Evolutionary conservation across 2,113 vertebrate genomes (phyloP), one percentile per base, ranked within the genome.

Genomic region (Phrynosoma blainvillii): DNA sequence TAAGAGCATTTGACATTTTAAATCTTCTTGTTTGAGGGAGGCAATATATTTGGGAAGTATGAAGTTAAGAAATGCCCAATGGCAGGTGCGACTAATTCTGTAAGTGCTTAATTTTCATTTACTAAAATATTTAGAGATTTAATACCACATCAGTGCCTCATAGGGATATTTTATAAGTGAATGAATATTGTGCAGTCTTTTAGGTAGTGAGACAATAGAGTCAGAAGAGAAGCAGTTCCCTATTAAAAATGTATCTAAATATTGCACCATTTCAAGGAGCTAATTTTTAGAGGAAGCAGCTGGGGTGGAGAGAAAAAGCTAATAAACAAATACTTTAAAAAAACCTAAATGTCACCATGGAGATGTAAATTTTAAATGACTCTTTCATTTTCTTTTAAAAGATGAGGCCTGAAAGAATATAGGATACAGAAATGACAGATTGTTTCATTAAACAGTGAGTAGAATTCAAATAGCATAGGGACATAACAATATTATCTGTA

Each of bases 81-180:
- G 23, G 80, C 80, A 74, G 68, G 73, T 32, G n/a, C 11, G 4
- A 54, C 68, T 12, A 74, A 32, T 18, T 84, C n/a, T 83, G 40
- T 84, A 74, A 56, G n/a, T 56, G 10, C 79, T 81, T 65, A 42
- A 56, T 71, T 84, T 84, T 54, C 21, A 27, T 84, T 84, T 73
- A 32, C 47, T 84, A 73, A 74, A 86, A 79, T 70, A 70, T 86
- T 79, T 79, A 52, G 59, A 77, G 40, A 32, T 77, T 66, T 86
- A 86, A 68, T 70, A 86, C 79, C 5, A 74, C 74, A 42, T 3
- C 70, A 59, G n/a, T 56, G 30, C 30, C 70, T 74, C 52, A 25
- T 16, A 75, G 83, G 54, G 54, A 62, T 62, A 27, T 25, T 74
- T 82, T 40, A 66, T 25, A 21, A 82, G 62, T 25, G 21, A 40